Conservation (phyloP, 2,797 vertebrate genomes). For the Euthynnus affinis region DNA sequence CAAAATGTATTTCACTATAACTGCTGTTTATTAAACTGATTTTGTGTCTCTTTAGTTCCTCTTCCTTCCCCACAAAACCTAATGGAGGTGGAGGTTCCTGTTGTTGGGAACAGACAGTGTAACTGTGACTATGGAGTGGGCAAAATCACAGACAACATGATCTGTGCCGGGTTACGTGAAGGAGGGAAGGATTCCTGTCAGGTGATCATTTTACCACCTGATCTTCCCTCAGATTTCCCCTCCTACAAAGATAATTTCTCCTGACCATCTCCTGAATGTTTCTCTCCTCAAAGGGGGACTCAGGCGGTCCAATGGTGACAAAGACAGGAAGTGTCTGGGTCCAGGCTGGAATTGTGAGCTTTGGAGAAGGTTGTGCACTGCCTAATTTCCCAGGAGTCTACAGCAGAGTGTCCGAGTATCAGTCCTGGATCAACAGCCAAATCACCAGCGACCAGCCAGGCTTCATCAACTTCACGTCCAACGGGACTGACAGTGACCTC, state of each 20-base stretch:
- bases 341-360: conserved; percentile 71
- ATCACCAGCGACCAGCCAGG: conserved; percentile 50
- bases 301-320: conserved; percentile 73
- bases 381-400: conserved; percentile 71
- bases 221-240: not conserved
- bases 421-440: conserved; percentile 67
- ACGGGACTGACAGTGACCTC: conserved; percentile 68
- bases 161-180: conserved; percentile 71
- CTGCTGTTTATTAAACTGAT: not conserved
- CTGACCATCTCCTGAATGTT: not conserved
- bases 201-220: conserved; percentile 49
- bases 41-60: conserved; percentile 38
- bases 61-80: conserved; percentile 59
- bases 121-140: conserved; percentile 45
- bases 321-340: conserved; percentile 62
- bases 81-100: conserved; percentile 76
- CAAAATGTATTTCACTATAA: too few species aligned
- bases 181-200: conserved; percentile 81
- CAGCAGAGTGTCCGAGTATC: conserved; percentile 68
- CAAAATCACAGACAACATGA: conserved; percentile 72
- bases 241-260: not conserved
- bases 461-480: conserved; percentile 55
- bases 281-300: conserved; percentile 69
- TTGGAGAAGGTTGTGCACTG: conserved; percentile 27
- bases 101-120: conserved; percentile 73